These are phyloP conservation scores for Aradus depressus DNA, from an alignment of 2,888 invertebrate species.

Conservation along the genomic window DNA sequence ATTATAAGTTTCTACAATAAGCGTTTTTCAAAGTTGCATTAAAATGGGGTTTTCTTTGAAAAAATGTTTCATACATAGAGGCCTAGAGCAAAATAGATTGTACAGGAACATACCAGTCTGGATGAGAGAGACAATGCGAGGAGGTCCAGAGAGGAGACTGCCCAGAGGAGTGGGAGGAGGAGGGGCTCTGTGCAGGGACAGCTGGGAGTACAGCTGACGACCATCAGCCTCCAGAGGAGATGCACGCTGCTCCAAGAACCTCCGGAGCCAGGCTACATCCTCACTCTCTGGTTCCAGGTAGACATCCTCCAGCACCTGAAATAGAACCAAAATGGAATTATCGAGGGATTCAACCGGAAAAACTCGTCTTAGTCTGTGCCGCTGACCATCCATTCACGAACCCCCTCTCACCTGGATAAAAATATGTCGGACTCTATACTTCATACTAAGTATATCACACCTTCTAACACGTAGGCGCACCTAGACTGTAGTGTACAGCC, in stretches of 20 bases:
- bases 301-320: slow-evolving; percentile 59
- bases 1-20: too few species aligned
- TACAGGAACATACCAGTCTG: slow-evolving; percentile 1
- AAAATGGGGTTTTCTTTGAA: too few species aligned
- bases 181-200: slow-evolving; percentile 33
- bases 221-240: slow-evolving; percentile 69
- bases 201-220: slow-evolving; percentile 66
- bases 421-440: too few species aligned
- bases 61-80: neutral
- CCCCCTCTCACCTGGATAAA: too few species aligned
- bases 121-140: slow-evolving; percentile 7
- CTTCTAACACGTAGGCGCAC: too few species aligned
- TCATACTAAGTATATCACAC: too few species aligned
- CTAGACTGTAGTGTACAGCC: too few species aligned
- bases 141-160: slow-evolving; percentile 9
- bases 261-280: slow-evolving; percentile 43
- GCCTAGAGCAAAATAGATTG: neutral
- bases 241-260: slow-evolving; percentile 58
- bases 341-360: neutral
- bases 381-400: too few species aligned
- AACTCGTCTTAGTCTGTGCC: too few species aligned
- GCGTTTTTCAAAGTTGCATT: too few species aligned
- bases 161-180: slow-evolving; percentile 7
- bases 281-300: slow-evolving; percentile 38
- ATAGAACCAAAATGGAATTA: neutral